Base-by-base conservation (phyloP, 1,140 invertebrate species). In the Grapholita molesta region DNA sequence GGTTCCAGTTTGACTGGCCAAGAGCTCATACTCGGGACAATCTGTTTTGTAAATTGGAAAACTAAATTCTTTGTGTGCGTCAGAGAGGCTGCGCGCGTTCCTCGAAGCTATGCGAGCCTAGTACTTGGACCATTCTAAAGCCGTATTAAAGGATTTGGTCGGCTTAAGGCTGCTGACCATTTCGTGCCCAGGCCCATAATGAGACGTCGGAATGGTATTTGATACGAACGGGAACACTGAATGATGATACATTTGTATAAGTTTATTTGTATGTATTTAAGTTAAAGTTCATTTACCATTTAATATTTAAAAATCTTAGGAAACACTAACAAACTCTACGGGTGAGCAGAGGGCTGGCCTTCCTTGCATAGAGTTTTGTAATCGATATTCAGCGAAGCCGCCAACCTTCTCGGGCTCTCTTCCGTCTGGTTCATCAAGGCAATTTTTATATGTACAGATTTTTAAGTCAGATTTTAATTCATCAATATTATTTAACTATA, bases 21-120 rank as follows among this genome's bases (percentile, higher is more conserved):
- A 9, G n/a, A 48, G 42, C 33, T 35, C 9, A 21, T 6, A 18
- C n/a, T 21, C 15, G 3, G 2, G 0, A 21, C n/a, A 48, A 2
- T 21, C 2, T 48, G n/a, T 48, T 48, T 48, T 9, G n/a, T 18
- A 21, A 48, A 48, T 48, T 64, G 75, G 64, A 69, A 71, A 72
- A 67, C 66, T 53, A 52, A 70, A 68, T 64, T 48, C 69, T 52
- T 73, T 78, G 71, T 76, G 70, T 71, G 75, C 23, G 55, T 61
- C 25, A 61, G 28, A 61, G 21, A 25, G 55, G 55, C 55, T 74
- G 66, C 67, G 67, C 69, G 28, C 33, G 61, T 70, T 75, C 70
- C 79, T 75, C 70, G 68, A 70, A 75, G 66, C 73, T 78, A 84
- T 80, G 78, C 70, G 67, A 28, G 73, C 78, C 75, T 78, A 73